These are phyloP conservation scores for Leuciscus waleckii DNA, from an alignment of 2,797 vertebrate genomes.

Conservation along the genomic window DNA sequence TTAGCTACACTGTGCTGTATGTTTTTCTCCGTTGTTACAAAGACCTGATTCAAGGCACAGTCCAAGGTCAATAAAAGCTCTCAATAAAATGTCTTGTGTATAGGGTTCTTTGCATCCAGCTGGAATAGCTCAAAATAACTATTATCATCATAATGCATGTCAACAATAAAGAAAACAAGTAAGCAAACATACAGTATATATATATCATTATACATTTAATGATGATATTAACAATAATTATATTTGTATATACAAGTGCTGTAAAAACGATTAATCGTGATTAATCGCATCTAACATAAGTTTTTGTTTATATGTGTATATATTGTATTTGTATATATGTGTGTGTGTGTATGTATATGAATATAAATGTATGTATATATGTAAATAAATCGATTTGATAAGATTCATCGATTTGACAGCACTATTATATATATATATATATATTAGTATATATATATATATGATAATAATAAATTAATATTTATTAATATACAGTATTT, in stretches of 20 bases:
- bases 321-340: too few species aligned
- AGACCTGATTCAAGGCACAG: constrained; percentile 35
- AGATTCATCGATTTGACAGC: too few species aligned
- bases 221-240: neutral
- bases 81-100: constrained; percentile 15
- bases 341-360: too few species aligned
- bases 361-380: too few species aligned
- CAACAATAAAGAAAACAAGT: neutral
- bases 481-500: neutral
- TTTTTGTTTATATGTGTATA: too few species aligned
- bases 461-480: neutral
- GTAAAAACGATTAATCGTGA: too few species aligned
- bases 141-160: constrained; percentile 4
- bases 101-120: neutral
- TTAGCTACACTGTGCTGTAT: constrained; percentile 24
- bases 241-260: too few species aligned
- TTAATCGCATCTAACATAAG: too few species aligned
- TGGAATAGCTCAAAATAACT: neutral
- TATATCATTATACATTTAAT: neutral
- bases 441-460: too few species aligned
- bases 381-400: too few species aligned
- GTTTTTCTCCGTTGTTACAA: constrained; percentile 20
- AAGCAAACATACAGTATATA: neutral
- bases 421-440: too few species aligned
- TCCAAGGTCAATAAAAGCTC: constrained; percentile 32